These are phyloP conservation scores for Mesorhabditis spiculigera DNA, from an alignment of 2,888 invertebrate species.

Conservation along the genomic window DNA sequence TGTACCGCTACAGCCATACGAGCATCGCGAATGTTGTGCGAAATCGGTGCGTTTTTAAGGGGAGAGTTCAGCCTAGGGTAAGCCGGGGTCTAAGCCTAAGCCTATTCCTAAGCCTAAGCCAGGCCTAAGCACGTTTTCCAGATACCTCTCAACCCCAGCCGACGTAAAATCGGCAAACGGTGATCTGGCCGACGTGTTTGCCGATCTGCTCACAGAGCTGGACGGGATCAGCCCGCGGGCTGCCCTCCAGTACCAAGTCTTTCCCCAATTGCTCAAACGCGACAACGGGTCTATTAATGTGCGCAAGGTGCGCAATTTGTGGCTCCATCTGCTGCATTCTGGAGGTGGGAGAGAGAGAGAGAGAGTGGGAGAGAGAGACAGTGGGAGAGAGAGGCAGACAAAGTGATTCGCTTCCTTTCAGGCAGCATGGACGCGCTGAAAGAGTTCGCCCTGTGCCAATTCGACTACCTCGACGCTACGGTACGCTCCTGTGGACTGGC, in stretches of 20 bases:
- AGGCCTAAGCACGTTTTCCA: too few relatives aligned
- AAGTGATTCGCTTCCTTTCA: slow-evolving; percentile 38
- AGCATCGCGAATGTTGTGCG: slow-evolving; percentile 16
- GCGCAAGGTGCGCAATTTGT: slow-evolving; percentile 56
- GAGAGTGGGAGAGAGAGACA: too few relatives aligned
- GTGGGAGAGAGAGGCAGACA: too few relatives aligned
- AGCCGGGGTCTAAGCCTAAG: neutral
- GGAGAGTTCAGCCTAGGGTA: slow-evolving; percentile 6
- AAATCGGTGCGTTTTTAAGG: slow-evolving; percentile 16
- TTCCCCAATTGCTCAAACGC: slow-evolving; percentile 44
- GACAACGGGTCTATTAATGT: slow-evolving; percentile 59
- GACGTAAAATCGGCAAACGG: slow-evolving; percentile 29
- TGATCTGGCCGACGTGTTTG: slow-evolving; percentile 34
- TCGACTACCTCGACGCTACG: slow-evolving; percentile 82
- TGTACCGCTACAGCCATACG: slow-evolving; percentile 24
- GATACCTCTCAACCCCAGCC: slow-evolving; percentile 15
- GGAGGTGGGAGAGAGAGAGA: slow-evolving; percentile 14
- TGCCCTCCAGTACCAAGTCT: slow-evolving; percentile 14
- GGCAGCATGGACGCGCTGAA: slow-evolving; percentile 78
- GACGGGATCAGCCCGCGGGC: slow-evolving; percentile 19
- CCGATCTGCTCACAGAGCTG: slow-evolving; percentile 26
- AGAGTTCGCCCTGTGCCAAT: slow-evolving; percentile 82
- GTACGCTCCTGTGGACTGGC: slow-evolving; percentile 84
- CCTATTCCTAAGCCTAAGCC: too few relatives aligned
- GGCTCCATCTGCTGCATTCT: slow-evolving; percentile 61